Evolutionary conservation across 2,888 invertebrate species (phyloP).

Genomic region (Pantelozetes paolii): DNA sequence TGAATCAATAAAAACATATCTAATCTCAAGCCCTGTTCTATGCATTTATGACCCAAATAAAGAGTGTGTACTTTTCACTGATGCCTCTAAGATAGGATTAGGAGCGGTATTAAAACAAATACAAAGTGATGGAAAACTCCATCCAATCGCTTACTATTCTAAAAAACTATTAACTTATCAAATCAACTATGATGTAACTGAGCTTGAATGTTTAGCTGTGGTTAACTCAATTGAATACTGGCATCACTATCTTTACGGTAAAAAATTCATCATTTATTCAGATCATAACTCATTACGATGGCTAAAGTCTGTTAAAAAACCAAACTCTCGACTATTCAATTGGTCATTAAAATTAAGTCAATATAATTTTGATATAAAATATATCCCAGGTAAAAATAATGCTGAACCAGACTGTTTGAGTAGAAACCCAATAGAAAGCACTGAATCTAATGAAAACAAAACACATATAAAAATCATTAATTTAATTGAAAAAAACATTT

Average conservation of each 20-base stretch:
- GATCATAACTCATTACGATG: slow-evolving; percentile 36
- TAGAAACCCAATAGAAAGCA: slow-evolving; percentile 23
- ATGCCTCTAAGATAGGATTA: slow-evolving; percentile 36
- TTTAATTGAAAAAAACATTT: background rate
- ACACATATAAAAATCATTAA: background rate
- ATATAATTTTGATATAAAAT: slow-evolving; percentile 45
- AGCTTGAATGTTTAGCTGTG: slow-evolving; percentile 37
- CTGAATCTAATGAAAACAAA: background rate
- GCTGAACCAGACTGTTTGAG: slow-evolving; percentile 45
- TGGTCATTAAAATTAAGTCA: slow-evolving; percentile 38
- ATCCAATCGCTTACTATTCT: slow-evolving; percentile 41
- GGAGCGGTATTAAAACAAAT: slow-evolving; percentile 42
- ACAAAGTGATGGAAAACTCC: slow-evolving; percentile 45
- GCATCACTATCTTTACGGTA: slow-evolving; percentile 30
- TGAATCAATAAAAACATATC: slow-evolving; percentile 35
- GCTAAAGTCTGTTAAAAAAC: background rate
- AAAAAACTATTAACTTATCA: slow-evolving; percentile 45
- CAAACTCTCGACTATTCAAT: slow-evolving; percentile 25
- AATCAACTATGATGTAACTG: slow-evolving; percentile 28
- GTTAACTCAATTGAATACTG: slow-evolving; percentile 13
- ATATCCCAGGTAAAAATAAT: slow-evolving; percentile 45
- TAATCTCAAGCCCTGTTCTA: slow-evolving; percentile 18
- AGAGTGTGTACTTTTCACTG: background rate
- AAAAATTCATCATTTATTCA: background rate
- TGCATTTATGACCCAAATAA: slow-evolving; percentile 25